phyloP scores from a whole-genome alignment of 2,113 vertebrate genomes.

The Eira barbara region DNA sequence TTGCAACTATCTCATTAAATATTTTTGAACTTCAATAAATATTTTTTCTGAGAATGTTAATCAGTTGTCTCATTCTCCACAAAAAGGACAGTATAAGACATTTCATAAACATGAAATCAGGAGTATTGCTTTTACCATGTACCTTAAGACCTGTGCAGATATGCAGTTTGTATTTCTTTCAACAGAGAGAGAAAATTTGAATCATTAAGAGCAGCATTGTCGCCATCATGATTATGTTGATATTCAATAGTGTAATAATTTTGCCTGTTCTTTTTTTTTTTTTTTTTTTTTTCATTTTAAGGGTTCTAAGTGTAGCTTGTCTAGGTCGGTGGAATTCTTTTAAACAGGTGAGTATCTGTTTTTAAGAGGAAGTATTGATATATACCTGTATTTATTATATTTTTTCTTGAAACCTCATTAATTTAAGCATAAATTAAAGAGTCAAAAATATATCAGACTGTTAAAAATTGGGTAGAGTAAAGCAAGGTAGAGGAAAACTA shows the following conservation, averaged over 20 bases:
- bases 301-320: background rate
- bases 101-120: background rate
- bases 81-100: background rate
- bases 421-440: background rate
- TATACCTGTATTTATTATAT: background rate
- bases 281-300: background rate
- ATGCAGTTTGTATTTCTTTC: background rate
- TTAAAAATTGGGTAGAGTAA: background rate
- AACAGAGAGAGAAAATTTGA: background rate
- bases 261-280: background rate
- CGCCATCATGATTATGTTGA: background rate
- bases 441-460: background rate
- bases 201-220: background rate
- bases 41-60: background rate
- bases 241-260: background rate
- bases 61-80: conserved; percentile 1
- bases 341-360: background rate
- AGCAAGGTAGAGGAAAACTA: background rate
- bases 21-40: conserved; percentile 34
- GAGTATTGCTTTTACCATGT: background rate
- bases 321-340: background rate
- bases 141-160: background rate
- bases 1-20: conserved; percentile 49
- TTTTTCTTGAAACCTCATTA: background rate
- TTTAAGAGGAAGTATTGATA: background rate